A percentile compares a stretch with the other conserved stretches of the same genome.
Conservation (phyloP, 2,797 vertebrate genomes). For the Rhabdomys pumilio region DNA sequence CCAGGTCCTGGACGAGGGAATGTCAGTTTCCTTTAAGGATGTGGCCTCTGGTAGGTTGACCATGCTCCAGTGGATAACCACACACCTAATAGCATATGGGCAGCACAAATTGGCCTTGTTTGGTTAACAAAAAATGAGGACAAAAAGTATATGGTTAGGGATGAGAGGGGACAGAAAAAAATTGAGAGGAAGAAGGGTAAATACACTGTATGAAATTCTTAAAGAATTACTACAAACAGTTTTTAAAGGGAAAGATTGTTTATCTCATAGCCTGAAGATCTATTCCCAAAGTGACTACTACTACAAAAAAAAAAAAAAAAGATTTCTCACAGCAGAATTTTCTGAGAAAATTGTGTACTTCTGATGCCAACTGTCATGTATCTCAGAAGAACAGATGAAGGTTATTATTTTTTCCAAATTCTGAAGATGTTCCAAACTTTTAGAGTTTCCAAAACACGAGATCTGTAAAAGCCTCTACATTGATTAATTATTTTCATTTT, state of each 20-base stretch:
- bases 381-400: slow-evolving; percentile 11
- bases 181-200: background rate
- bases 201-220: background rate
- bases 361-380: slow-evolving; percentile 21
- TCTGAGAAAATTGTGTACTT: slow-evolving; percentile 14
- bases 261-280: background rate
- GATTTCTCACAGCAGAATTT: slow-evolving; percentile 51
- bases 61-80: background rate
- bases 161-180: too few relatives aligned
- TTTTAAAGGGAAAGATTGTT: background rate
- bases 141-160: background rate
- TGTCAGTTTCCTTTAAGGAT: background rate
- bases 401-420: slow-evolving; percentile 59
- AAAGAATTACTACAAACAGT: background rate
- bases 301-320: background rate
- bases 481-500: slow-evolving; percentile 70
- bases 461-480: slow-evolving; percentile 44
- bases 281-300: slow-evolving; percentile 6
- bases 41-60: too few relatives aligned
- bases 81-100: background rate
- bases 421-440: slow-evolving; percentile 48
- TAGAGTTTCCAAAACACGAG: slow-evolving; percentile 48
- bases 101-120: background rate
- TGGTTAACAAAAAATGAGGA: background rate
- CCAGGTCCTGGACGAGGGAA: background rate